Evolutionary conservation across 2,113 vertebrate genomes (phyloP).

Genomic region (Erythrolamprus reginae): DNA sequence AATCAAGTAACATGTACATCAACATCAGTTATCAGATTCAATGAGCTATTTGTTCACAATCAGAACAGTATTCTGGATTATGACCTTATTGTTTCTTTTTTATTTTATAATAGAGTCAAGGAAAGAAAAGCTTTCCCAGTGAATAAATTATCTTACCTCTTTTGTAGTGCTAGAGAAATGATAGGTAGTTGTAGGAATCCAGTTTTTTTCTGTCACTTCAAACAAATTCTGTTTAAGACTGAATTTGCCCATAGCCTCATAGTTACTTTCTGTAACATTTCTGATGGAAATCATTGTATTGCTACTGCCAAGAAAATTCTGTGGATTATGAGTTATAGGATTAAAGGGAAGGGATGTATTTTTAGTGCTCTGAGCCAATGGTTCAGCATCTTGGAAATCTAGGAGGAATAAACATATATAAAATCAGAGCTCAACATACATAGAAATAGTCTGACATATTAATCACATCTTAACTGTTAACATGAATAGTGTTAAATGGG

Average conservation of each 20-base stretch:
- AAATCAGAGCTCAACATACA: conserved; percentile 33
- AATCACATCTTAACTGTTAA: not conserved
- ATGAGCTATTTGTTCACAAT: not conserved
- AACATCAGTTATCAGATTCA: not conserved
- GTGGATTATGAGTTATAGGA: conserved; percentile 33
- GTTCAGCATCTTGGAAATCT: conserved; percentile 57
- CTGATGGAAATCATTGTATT: conserved; percentile 43
- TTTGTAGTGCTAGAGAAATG: conserved; percentile 52
- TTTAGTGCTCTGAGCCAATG: conserved; percentile 45
- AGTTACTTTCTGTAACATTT: conserved; percentile 40
- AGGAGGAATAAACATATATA: conserved; percentile 46
- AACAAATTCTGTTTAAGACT: conserved; percentile 26
- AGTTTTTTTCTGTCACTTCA: conserved; percentile 43
- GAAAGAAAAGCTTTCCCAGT: conserved; percentile 47
- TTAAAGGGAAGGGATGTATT: conserved; percentile 39
- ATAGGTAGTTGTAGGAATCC: conserved; percentile 36
- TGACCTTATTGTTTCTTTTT: conserved; percentile 12
- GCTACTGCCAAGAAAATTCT: conserved; percentile 46
- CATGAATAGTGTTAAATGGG: not conserved
- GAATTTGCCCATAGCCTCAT: conserved; percentile 35
- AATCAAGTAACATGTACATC: not conserved
- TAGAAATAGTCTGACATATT: conserved; percentile 11
- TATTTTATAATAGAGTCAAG: conserved; percentile 10
- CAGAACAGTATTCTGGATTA: not conserved
- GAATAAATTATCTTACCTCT: conserved; percentile 63